phyloP scores from a whole-genome alignment of 1,140 invertebrate genomes.

The Brachionus rotundiformis region DNA sequence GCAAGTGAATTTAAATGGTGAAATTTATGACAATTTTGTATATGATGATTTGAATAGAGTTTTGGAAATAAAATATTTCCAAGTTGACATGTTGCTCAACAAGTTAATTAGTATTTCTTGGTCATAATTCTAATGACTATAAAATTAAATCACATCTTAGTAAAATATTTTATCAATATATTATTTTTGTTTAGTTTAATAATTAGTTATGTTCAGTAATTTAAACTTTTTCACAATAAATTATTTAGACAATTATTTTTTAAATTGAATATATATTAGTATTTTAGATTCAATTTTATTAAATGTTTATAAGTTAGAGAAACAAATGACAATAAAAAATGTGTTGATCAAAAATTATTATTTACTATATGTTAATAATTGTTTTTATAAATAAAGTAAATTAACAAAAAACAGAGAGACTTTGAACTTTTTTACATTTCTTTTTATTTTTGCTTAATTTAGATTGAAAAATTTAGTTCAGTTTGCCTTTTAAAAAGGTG shows the following conservation, averaged over 20 bases:
- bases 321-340: no score
- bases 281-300: background rate
- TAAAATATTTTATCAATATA: conserved; percentile 17
- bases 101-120: background rate
- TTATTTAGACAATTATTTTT: background rate
- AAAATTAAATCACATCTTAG: background rate
- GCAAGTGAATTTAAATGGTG: background rate
- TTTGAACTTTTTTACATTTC: no score
- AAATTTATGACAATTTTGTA: conserved; percentile 28
- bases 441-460: no score
- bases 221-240: conserved; percentile 21
- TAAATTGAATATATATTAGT: background rate
- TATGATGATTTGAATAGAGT: conserved; percentile 3
- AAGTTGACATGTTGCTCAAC: conserved; percentile 2
- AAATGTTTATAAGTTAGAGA: no score
- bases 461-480: no score
- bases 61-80: background rate
- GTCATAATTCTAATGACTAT: background rate
- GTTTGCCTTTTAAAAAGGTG: no score
- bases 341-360: no score
- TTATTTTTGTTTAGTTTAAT: background rate
- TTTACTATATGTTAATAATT: no score
- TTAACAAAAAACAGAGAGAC: no score
- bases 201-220: conserved; percentile 2
- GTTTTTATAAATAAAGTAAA: no score